Conservation (phyloP, 1,140 invertebrate genomes). For the Microplitis mediator region DNA sequence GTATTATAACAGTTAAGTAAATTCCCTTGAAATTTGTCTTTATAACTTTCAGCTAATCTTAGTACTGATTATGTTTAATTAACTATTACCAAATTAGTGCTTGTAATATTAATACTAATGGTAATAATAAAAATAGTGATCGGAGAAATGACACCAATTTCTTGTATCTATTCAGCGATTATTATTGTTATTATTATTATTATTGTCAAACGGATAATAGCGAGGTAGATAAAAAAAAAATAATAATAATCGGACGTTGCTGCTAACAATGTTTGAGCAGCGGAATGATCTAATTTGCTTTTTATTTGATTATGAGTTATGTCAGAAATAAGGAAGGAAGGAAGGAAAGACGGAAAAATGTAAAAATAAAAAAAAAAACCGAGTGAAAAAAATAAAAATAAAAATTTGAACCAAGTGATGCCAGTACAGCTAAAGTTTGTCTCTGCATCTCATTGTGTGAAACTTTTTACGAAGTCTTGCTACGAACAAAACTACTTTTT, state of each 20-base stretch:
- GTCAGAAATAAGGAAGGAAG: background rate
- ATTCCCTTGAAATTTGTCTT: background rate
- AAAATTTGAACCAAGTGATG: background rate
- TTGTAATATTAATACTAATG: no score
- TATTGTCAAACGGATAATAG: background rate
- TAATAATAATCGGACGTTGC: background rate
- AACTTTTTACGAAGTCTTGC: background rate
- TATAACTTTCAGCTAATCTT: background rate
- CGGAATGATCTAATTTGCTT: background rate
- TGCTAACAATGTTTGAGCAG: background rate
- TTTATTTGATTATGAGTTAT: conserved; percentile 8
- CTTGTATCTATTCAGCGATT: background rate
- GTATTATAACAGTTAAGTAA: background rate
- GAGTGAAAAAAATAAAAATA: background rate
- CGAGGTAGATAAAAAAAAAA: background rate
- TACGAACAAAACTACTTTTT: no score
- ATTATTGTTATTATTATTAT: background rate
- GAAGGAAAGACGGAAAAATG: background rate
- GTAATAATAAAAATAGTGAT: no score
- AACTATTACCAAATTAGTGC: no score
- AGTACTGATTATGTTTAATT: background rate
- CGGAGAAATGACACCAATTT: background rate
- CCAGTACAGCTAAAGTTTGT: conserved; percentile 5
- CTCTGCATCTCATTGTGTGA: background rate
- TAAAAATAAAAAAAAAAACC: background rate